Evolutionary conservation across 2,113 vertebrate species (phyloP), one percentile per base, ranked within the genome.

Genomic region (Zootoca vivipara): DNA sequence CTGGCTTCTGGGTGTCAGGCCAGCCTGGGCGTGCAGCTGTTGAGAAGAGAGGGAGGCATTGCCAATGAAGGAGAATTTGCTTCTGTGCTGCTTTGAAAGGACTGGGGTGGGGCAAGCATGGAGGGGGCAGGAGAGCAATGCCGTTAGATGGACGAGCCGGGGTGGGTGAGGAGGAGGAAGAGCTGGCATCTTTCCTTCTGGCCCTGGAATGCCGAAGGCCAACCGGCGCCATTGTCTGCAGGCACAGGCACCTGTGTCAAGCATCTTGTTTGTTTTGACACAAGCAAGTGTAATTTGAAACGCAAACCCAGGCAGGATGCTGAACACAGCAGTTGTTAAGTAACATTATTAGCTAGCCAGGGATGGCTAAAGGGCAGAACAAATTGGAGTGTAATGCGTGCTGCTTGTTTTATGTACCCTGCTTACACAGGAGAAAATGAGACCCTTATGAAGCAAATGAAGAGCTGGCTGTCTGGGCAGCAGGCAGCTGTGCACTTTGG

Each of bases 401-500:
- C n/a, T 74, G 81, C 85, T 75, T 30, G 77, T 38, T 46, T 52
- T 65, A 77, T 85, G 78, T n/a, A 5, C 38, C 64, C 20, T 90
- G 58, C 7, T 85, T 74, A 64, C 35, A 1, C 28, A 26, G 65
- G 35, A 15, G 80, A 85, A 87, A 73, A 40, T 72, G 22, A 90
- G 90, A 28, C 6, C 0, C 0, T 86, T 78, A 73, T 85, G 46
- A 8, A 3, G 0, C 20, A 1, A 5, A 78, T 33, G 5, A 67
- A 82, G 52, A 3, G 18, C 2, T 56, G 12, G 58, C 15, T 65
- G 78, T 85, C 52, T 28, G 42, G 28, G 13, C 80, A 75, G 80
- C 86, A 83, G 52, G n/a, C 7, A 82, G 75, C 40, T 9, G n/a
- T 1, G 4, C 35, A 74, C 40, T 40, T 91, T 67, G 89, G 90